Percentiles rank a stretch among this genome's conserved stretches.
Conservation (phyloP, 2,888 invertebrate species). For the Eupelmus urozonus region DNA sequence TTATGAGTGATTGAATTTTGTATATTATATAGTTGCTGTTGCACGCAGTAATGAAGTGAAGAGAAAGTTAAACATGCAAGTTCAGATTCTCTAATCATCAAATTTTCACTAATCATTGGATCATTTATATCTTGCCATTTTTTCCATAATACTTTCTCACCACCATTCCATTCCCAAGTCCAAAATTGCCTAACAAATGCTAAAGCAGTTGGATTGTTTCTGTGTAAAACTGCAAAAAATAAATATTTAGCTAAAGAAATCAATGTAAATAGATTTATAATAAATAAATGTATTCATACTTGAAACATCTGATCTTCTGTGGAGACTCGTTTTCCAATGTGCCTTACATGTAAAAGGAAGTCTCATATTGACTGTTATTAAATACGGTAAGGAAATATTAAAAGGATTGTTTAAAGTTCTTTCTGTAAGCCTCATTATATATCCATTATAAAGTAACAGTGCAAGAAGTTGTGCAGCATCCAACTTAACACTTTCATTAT, state of each 20-base stretch:
- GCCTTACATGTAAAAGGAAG: conserved; percentile 78
- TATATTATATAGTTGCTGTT: conserved; percentile 79
- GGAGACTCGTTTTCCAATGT: conserved; percentile 78
- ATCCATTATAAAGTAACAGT: conserved; percentile 78
- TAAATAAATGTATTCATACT: conserved; percentile 65
- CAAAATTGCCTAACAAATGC: conserved; percentile 71
- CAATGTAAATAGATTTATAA: neutral
- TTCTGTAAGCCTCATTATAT: conserved; percentile 68
- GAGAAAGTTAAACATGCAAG: conserved; percentile 79
- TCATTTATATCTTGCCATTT: conserved; percentile 64
- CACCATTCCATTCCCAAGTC: conserved; percentile 72
- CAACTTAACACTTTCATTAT: conserved; percentile 78
- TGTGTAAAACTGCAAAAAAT: conserved; percentile 62
- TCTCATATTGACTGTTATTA: conserved; percentile 75
- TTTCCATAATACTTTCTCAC: conserved; percentile 67
- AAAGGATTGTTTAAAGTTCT: conserved; percentile 65
- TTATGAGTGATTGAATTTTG: conserved; percentile 83
- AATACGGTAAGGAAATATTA: conserved; percentile 77
- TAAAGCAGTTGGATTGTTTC: conserved; percentile 62
- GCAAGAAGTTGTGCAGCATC: conserved; percentile 79
- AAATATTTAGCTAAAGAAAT: conserved; percentile 15
- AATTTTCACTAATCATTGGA: conserved; percentile 63
- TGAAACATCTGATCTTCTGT: conserved; percentile 72
- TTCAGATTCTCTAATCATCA: conserved; percentile 75
- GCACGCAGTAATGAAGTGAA: conserved; percentile 79